phyloP scores from a whole-genome alignment of 2,888 invertebrate species.

The Trissonchulus latispiculum region DNA sequence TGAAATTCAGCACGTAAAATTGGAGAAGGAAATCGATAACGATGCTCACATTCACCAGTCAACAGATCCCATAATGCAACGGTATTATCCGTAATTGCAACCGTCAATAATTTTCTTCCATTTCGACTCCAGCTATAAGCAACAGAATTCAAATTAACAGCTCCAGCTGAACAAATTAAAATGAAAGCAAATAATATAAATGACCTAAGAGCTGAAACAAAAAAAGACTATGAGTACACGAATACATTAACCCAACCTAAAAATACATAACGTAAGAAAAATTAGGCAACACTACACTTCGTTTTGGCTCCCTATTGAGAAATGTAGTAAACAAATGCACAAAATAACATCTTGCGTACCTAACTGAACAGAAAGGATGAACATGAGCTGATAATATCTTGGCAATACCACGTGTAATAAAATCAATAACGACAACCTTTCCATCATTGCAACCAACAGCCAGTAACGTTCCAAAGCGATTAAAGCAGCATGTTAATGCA shows the following conservation, averaged over 20 bases:
- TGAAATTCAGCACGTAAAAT: constrained; percentile 73
- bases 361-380: constrained; percentile 77
- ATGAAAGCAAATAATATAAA: too few species aligned
- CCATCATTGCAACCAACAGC: constrained; percentile 99
- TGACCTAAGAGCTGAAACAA: too few species aligned
- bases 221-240: too few species aligned
- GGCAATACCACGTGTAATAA: constrained; percentile 89
- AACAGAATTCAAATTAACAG: too few species aligned
- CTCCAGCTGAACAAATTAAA: too few species aligned
- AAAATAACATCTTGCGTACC: too few species aligned
- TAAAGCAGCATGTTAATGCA: constrained; percentile 69
- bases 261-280: too few species aligned
- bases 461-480: constrained; percentile 70
- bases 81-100: constrained; percentile 92
- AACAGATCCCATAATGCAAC: constrained; percentile 94
- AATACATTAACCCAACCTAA: too few species aligned
- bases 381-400: constrained; percentile 94
- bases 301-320: too few species aligned
- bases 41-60: constrained; percentile 80
- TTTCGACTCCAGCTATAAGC: constrained; percentile 56
- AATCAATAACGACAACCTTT: constrained; percentile 95
- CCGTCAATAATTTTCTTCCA: constrained; percentile 64
- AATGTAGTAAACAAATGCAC: too few species aligned
- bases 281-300: too few species aligned
- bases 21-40: constrained; percentile 59